Evolutionary conservation across 2,113 vertebrate species (phyloP).

Genomic region (Oenanthe melanoleuca): DNA sequence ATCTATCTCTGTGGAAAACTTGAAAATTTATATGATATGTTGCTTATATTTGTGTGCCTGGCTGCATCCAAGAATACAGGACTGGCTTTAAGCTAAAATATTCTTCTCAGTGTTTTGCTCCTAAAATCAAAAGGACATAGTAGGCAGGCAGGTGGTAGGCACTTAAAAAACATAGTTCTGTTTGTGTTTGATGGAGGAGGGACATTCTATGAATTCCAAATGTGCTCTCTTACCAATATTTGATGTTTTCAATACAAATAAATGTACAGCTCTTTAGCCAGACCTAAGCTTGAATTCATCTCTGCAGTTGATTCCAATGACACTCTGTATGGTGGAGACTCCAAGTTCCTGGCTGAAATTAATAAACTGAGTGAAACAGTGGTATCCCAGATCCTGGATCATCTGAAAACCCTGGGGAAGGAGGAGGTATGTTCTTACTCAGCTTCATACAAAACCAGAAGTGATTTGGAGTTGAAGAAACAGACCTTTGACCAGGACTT

Average conservation of each 20-base stretch:
- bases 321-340: slow-evolving; percentile 92
- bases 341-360: slow-evolving; percentile 93
- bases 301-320: slow-evolving; percentile 94
- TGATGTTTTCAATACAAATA: neutral
- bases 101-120: neutral
- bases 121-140: neutral
- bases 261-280: neutral
- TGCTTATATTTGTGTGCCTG: neutral
- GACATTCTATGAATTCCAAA: neutral
- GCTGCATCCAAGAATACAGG: neutral
- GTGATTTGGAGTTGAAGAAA: neutral
- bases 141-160: neutral
- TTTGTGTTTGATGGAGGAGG: neutral
- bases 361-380: slow-evolving; percentile 92
- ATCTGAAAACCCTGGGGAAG: slow-evolving; percentile 88
- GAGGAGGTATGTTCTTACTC: slow-evolving; percentile 83
- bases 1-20: neutral
- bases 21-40: neutral
- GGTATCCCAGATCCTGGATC: slow-evolving; percentile 92
- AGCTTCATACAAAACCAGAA: neutral
- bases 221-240: neutral
- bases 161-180: neutral
- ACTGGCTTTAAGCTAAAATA: neutral
- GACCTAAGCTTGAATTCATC: neutral
- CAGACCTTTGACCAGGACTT: neutral